These are phyloP conservation scores for Chlorodrepanis virens DNA, from an alignment of 2,113 vertebrate genomes.

Conservation along the genomic window DNA sequence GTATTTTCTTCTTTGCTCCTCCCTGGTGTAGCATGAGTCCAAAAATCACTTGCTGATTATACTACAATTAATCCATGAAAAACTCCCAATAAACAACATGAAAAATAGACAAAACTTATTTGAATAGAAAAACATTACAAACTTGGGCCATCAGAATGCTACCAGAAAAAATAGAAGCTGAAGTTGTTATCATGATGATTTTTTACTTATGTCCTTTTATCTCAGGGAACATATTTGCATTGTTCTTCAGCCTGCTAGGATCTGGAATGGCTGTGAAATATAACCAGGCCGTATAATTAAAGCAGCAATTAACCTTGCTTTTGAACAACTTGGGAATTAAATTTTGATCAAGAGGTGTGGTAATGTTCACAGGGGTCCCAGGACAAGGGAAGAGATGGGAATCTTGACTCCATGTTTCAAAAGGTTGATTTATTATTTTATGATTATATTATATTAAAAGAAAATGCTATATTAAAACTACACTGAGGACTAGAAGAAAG, in stretches of 20 bases:
- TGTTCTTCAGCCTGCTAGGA: not conserved
- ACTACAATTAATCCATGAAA: not conserved
- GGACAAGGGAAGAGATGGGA: no score
- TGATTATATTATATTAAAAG: no score
- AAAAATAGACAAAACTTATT: not conserved
- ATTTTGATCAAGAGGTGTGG: not conserved
- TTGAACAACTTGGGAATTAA: not conserved
- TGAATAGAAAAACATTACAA: not conserved
- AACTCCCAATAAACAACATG: not conserved
- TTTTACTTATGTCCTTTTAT: not conserved
- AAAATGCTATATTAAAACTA: no score
- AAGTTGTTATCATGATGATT: not conserved
- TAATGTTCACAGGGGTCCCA: no score
- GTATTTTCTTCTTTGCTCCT: not conserved
- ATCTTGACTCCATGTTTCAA: no score
- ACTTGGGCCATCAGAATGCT: not conserved
- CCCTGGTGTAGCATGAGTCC: fast-evolving
- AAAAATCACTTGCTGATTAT: not conserved
- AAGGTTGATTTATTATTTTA: no score
- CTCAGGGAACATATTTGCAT: not conserved
- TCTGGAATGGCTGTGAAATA: not conserved
- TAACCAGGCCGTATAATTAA: not conserved
- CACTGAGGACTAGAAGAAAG: no score
- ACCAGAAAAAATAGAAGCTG: not conserved
- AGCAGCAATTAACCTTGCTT: not conserved